Conservation (phyloP, 2,797 vertebrate genomes). For the Labeo calbasu region DNA sequence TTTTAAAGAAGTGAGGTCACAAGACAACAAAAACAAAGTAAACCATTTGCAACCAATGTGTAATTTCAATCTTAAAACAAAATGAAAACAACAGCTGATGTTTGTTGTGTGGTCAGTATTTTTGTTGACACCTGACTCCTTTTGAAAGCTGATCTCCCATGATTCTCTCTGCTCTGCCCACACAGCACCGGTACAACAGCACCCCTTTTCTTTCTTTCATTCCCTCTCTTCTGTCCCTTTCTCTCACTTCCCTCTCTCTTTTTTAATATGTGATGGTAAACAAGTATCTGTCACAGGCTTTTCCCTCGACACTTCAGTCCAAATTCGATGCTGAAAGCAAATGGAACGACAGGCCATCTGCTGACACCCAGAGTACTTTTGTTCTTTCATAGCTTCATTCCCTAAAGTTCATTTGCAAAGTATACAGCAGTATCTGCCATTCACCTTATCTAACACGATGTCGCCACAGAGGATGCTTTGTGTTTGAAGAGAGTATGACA, state of each 20-base stretch:
- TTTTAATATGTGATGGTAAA: constrained; percentile 2
- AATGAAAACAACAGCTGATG: constrained; percentile 30
- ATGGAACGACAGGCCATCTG: constrained; percentile 12
- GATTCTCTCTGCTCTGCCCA: constrained; percentile 13
- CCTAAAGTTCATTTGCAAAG: constrained; percentile 31
- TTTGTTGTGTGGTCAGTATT: constrained; percentile 7
- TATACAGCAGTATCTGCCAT: constrained; percentile 21
- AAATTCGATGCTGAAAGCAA: constrained; percentile 20
- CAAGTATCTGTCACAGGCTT: constrained; percentile 9
- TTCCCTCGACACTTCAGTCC: neutral
- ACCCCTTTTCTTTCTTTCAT: neutral
- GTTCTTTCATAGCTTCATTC: neutral
- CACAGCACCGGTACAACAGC: constrained; percentile 9
- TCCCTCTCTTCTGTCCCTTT: neutral
- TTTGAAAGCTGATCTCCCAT: constrained; percentile 36
- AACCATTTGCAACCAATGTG: constrained; percentile 4
- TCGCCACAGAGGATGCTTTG: neutral
- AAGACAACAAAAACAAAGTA: neutral
- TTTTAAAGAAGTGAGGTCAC: neutral
- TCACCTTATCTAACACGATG: constrained; percentile 1
- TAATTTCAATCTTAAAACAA: neutral
- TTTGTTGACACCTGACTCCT: constrained; percentile 36
- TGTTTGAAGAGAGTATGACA: constrained; percentile 20
- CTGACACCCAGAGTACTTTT: neutral
- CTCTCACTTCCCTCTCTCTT: constrained; percentile 19